Evolutionary conservation across 1,140 invertebrate genomes (phyloP).

Genomic region (Rhizoglyphus robini): DNA sequence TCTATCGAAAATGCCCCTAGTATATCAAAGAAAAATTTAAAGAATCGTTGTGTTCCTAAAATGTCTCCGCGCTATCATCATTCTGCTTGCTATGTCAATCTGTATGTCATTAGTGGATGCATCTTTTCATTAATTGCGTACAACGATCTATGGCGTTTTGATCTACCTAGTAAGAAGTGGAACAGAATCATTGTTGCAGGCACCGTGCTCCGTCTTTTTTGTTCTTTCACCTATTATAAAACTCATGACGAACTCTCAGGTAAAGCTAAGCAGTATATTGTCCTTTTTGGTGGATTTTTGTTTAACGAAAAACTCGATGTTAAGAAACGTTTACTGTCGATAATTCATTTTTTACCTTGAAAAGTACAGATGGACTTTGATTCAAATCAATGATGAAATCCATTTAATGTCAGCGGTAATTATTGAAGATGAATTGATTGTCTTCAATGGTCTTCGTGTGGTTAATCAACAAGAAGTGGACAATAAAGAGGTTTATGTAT

Average conservation of each 20-base stretch:
- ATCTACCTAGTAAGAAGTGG: slow-evolving; percentile 71
- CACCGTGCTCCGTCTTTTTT: slow-evolving; percentile 82
- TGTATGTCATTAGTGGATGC: slow-evolving; percentile 93
- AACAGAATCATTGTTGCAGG: slow-evolving; percentile 39
- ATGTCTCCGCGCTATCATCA: slow-evolving; percentile 84
- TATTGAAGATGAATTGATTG: slow-evolving; percentile 68
- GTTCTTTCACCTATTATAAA: slow-evolving; percentile 68
- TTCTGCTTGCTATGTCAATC: slow-evolving; percentile 58
- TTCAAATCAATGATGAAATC: slow-evolving; percentile 38
- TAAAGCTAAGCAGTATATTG: slow-evolving; percentile 81
- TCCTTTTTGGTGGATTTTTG: slow-evolving; percentile 58
- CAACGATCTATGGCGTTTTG: slow-evolving; percentile 89
- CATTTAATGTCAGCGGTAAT: slow-evolving; percentile 59
- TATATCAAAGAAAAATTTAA: slow-evolving; percentile 16
- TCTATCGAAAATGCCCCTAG: not conserved
- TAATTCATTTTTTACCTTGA: slow-evolving; percentile 77
- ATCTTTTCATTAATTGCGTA: slow-evolving; percentile 81
- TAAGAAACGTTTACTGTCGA: slow-evolving; percentile 45
- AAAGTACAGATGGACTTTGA: slow-evolving; percentile 65
- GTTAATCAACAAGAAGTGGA: not conserved
- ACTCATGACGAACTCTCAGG: slow-evolving; percentile 78
- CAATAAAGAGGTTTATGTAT: not conserved
- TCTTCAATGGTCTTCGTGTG: slow-evolving; percentile 50
- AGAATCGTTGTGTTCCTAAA: slow-evolving; percentile 44
- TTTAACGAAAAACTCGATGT: slow-evolving; percentile 6